Percentiles rank a stretch among this genome's conserved stretches.
Evolutionary conservation across 1,140 invertebrate genomes (phyloP).

Genomic region (Drosophila carrolli): DNA sequence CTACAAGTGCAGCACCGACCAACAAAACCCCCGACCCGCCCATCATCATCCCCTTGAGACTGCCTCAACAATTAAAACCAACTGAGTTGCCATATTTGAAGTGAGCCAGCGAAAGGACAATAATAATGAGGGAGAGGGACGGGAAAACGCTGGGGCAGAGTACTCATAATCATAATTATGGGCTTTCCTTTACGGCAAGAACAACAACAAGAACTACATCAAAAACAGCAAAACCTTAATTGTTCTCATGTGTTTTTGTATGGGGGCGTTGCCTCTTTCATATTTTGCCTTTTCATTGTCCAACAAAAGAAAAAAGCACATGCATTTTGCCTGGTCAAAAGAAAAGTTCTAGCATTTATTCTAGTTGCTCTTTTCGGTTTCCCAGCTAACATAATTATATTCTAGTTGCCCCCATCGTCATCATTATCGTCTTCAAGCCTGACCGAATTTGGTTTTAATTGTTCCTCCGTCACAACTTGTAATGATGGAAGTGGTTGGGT

Average conservation of each 20-base stretch:
- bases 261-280: conserved; percentile 47
- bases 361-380: conserved; percentile 12
- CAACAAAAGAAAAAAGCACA: conserved; percentile 48
- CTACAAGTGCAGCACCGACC: conserved; percentile 34
- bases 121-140: conserved; percentile 27
- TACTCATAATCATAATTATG: conserved; percentile 77
- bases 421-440: conserved; percentile 55
- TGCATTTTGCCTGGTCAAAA: conserved; percentile 69
- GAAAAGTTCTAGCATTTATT: conserved; percentile 42
- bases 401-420: conserved; percentile 20
- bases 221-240: conserved; percentile 55
- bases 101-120: conserved; percentile 58
- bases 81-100: conserved; percentile 78
- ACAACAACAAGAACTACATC: conserved; percentile 10
- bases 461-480: conserved; percentile 65
- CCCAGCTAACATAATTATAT: conserved; percentile 46
- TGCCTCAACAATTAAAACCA: conserved; percentile 70
- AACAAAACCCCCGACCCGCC: background rate
- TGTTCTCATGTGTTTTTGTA: conserved; percentile 53
- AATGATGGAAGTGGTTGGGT: conserved; percentile 42
- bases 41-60: conserved; percentile 18
- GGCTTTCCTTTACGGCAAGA: conserved; percentile 49
- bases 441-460: conserved; percentile 56
- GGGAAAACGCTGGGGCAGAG: conserved; percentile 6
- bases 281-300: conserved; percentile 72